Evolutionary conservation across 2,888 invertebrate genomes (phyloP).

Genomic region (Parnassius orleans): DNA sequence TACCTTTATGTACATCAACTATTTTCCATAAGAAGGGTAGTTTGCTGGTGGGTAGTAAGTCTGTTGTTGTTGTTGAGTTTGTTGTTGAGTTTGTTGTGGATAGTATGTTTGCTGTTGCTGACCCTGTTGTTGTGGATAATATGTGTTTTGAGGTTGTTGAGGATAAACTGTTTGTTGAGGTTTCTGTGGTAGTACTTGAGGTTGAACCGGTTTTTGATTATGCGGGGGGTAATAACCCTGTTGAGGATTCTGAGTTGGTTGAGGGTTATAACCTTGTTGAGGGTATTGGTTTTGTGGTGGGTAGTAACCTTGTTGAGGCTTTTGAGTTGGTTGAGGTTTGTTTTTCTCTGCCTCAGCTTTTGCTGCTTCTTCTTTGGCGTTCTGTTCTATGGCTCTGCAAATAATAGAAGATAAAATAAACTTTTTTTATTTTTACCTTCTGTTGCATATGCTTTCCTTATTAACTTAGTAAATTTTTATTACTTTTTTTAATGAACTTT

Average conservation of each 20-base stretch:
- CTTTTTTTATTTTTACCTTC: neutral
- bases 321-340: constrained; percentile 38
- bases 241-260: constrained; percentile 23
- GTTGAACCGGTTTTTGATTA: constrained; percentile 28
- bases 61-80: constrained; percentile 22
- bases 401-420: constrained; percentile 16
- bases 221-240: constrained; percentile 31
- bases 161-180: constrained; percentile 23
- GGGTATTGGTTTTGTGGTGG: constrained; percentile 36
- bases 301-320: constrained; percentile 35
- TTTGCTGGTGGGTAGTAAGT: constrained; percentile 22
- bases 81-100: constrained; percentile 26
- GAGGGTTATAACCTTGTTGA: constrained; percentile 31
- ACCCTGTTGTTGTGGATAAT: constrained; percentile 26
- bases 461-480: too few relatives aligned
- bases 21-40: constrained; percentile 27
- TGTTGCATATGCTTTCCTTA: neutral
- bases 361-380: constrained; percentile 54
- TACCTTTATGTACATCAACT: neutral
- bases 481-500: too few relatives aligned
- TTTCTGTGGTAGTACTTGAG: constrained; percentile 24
- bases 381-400: constrained; percentile 57
- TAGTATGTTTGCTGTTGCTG: constrained; percentile 25
- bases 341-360: constrained; percentile 54
- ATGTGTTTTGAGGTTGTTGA: constrained; percentile 20